Evolutionary conservation across 2,888 invertebrate genomes (phyloP).

Genomic region (Falcaria lacertinaria): DNA sequence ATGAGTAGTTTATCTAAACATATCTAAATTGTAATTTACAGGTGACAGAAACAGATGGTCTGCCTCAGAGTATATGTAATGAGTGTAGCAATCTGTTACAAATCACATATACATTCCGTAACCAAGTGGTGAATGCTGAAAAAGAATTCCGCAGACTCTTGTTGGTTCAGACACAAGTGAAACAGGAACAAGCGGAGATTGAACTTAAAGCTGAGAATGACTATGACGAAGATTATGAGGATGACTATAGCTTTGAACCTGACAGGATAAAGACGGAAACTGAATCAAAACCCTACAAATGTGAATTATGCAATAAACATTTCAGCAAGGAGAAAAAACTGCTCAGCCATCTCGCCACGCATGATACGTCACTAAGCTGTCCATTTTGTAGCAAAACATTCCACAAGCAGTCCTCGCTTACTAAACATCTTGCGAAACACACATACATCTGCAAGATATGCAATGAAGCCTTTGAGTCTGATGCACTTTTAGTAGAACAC

Average conservation of each 20-base stretch:
- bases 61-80: slow-evolving; percentile 80
- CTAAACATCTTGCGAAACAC: slow-evolving; percentile 54
- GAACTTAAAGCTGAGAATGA: slow-evolving; percentile 37
- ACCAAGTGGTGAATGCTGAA: slow-evolving; percentile 47
- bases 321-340: slow-evolving; percentile 67
- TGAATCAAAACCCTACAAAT: slow-evolving; percentile 35
- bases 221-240: slow-evolving; percentile 3
- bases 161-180: slow-evolving; percentile 15
- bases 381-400: slow-evolving; percentile 48
- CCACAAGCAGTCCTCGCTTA: slow-evolving; percentile 36
- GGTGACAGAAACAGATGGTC: slow-evolving; percentile 71
- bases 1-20: no score
- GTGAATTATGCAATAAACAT: slow-evolving; percentile 65
- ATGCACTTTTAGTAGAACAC: slow-evolving; percentile 28
- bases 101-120: slow-evolving; percentile 62
- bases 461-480: slow-evolving; percentile 21
- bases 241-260: slow-evolving; percentile 19
- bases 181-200: slow-evolving; percentile 30
- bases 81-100: slow-evolving; percentile 73
- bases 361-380: slow-evolving; percentile 43
- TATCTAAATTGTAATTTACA: slow-evolving; percentile 26
- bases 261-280: slow-evolving; percentile 27
- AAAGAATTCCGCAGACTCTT: slow-evolving; percentile 47
- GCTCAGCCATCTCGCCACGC: slow-evolving; percentile 64
- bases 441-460: slow-evolving; percentile 27